Conservation (phyloP, 2,888 invertebrate genomes). For the Bellardia pandia region DNA sequence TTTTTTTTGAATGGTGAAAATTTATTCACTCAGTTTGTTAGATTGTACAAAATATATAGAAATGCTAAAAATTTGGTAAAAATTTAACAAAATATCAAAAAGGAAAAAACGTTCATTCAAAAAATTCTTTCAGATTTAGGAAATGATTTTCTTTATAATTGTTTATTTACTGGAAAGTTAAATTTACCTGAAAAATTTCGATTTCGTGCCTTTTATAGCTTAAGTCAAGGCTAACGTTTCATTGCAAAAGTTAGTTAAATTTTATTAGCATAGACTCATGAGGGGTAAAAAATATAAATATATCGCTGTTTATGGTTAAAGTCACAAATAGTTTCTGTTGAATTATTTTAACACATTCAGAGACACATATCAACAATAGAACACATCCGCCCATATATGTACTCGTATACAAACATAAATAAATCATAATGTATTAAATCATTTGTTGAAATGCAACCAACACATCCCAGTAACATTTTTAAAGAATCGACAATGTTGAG, state of each 20-base stretch:
- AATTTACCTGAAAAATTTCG: too few relatives aligned
- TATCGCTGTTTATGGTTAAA: conserved; percentile 8
- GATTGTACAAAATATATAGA: too few relatives aligned
- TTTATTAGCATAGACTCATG: not conserved
- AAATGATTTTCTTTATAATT: too few relatives aligned
- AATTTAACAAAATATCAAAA: too few relatives aligned
- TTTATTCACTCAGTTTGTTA: too few relatives aligned
- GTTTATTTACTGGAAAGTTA: too few relatives aligned
- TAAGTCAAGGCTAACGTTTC: too few relatives aligned
- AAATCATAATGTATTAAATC: conserved; percentile 34
- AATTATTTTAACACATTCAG: not conserved
- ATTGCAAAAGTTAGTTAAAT: not conserved
- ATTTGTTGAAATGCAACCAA: conserved; percentile 10
- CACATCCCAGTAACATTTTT: conserved; percentile 1
- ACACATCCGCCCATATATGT: not conserved
- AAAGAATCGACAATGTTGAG: not conserved
- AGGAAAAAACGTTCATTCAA: too few relatives aligned
- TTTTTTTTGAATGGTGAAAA: too few relatives aligned
- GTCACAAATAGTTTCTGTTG: conserved; percentile 2
- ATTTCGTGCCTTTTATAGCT: too few relatives aligned
- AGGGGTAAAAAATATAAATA: not conserved
- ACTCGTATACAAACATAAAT: not conserved
- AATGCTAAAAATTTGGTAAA: too few relatives aligned
- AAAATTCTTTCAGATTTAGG: too few relatives aligned
- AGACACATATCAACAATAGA: not conserved